phyloP scores from a whole-genome alignment of 2,888 invertebrate genomes.

The Euplexia lucipara region DNA sequence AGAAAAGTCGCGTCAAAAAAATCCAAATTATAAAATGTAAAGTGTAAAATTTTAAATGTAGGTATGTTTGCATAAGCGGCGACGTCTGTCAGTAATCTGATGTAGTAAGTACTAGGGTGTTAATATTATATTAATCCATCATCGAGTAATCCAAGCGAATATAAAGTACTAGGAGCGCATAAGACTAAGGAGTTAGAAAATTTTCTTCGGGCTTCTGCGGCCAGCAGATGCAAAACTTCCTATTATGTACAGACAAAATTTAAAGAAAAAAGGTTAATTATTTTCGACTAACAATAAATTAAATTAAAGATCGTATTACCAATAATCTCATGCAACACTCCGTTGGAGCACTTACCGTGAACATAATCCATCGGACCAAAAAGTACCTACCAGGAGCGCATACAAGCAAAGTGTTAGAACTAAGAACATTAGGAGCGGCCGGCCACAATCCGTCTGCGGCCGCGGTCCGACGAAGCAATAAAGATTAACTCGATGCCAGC shows the following conservation, averaged over 20 bases:
- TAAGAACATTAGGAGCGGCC: conserved; percentile 54
- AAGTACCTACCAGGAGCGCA: conserved; percentile 72
- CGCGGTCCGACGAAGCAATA: conserved; percentile 67
- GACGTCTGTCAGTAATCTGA: background rate
- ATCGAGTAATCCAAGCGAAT: conserved; percentile 6
- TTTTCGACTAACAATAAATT: too few species aligned
- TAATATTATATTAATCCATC: background rate
- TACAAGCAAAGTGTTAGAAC: conserved; percentile 62
- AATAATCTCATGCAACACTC: conserved; percentile 32
- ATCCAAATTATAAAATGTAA: too few species aligned
- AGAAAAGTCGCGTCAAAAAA: too few species aligned
- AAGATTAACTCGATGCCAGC: conserved; percentile 68
- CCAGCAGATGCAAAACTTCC: too few species aligned
- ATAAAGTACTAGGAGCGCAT: conserved; percentile 36
- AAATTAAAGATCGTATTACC: background rate
- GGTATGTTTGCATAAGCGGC: too few species aligned
- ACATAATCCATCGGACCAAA: conserved; percentile 54
- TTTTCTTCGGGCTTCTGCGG: background rate
- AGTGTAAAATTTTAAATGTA: too few species aligned
- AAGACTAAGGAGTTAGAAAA: background rate
- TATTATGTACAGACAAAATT: background rate
- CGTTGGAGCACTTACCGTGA: conserved; percentile 43
- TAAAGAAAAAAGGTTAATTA: too few species aligned
- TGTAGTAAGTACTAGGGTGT: background rate
- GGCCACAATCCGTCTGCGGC: conserved; percentile 75